Base-by-base conservation (phyloP, 2,888 invertebrate genomes). In the Drosophila nr. perissopoda region DNA sequence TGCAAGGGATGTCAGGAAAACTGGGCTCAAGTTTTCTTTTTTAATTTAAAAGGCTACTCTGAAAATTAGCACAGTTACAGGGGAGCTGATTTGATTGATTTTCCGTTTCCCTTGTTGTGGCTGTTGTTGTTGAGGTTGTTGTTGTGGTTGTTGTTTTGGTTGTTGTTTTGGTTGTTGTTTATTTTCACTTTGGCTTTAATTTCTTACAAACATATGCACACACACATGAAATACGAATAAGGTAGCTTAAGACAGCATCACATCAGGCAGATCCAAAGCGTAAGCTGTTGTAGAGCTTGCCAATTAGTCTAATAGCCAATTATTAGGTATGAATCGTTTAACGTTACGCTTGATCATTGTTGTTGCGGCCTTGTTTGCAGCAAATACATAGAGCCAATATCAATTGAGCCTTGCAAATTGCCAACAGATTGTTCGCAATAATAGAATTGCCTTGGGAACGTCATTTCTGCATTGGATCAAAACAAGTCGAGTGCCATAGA, bases 371-470 rank as follows among this genome's bases (percentile, higher is more conserved):
- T 69, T 78, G 65, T 67, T 73, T 68, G 73, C 57, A 18, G 29
- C 10, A n/a, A 59, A 66, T 68, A 54, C 71, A 60, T 57, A 69
- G 72, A 70, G 78, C 73, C 87, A 89, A 89, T 86, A 87, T 80
- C 78, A 82, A 89, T 82, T 87, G 84, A 84, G 85, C 82, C 70
- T 84, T 81, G 83, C 87, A 85, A 85, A 88, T 85, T 88, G 78
- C 85, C 48, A 71, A 54, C 74, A 83, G 72, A 83, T 86, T 84
- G 83, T 60, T 63, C 65, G 73, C 72, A 74, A 80, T 85, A 85
- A 86, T 87, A 75, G 80, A 87, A 86, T 86, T 85, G 89, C 87
- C 85, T 89, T 89, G 89, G 85, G 87, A 86, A 86, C 89, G 85
- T 77, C 82, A 84, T 73, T 83, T 87, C 82, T 84, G 70, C 79